A percentile compares a stretch with the other conserved stretches of the same genome.
Conservation (phyloP, 2,888 invertebrate species). For the Hirtodrosophila histrioides region DNA sequence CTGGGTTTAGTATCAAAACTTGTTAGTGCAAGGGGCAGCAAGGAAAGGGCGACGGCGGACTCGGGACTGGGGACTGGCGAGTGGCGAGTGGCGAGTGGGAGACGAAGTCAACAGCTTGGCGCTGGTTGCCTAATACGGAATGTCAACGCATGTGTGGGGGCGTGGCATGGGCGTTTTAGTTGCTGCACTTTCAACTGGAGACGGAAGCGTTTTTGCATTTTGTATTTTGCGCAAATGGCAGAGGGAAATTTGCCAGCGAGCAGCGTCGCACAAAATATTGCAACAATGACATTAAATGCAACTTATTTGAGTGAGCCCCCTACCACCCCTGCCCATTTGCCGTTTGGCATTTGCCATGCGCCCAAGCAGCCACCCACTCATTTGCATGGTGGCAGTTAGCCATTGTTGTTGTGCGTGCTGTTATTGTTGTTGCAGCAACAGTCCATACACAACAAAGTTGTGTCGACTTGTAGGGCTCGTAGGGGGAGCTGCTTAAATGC, state of each 20-base stretch:
- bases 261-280: constrained; percentile 60
- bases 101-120: constrained; percentile 8
- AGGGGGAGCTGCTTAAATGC: constrained; percentile 63
- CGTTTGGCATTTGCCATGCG: background rate
- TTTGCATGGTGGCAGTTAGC: constrained; percentile 60
- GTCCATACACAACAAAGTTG: constrained; percentile 55
- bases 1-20: constrained; percentile 78
- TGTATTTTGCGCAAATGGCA: constrained; percentile 74
- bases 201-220: constrained; percentile 78
- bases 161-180: constrained; percentile 29
- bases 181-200: constrained; percentile 54
- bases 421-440: constrained; percentile 33
- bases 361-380: constrained; percentile 31
- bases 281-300: constrained; percentile 80
- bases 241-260: constrained; percentile 47
- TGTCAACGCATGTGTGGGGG: constrained; percentile 69
- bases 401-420: constrained; percentile 1
- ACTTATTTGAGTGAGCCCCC: constrained; percentile 62
- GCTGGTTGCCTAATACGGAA: constrained; percentile 68
- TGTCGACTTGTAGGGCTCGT: constrained; percentile 19
- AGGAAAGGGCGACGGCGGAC: too few species aligned
- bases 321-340: background rate
- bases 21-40: constrained; percentile 54
- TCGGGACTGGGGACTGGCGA: background rate
- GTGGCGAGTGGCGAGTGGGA: background rate